Conservation (phyloP, 2,797 vertebrate species). For the Austrolebias charrua region DNA sequence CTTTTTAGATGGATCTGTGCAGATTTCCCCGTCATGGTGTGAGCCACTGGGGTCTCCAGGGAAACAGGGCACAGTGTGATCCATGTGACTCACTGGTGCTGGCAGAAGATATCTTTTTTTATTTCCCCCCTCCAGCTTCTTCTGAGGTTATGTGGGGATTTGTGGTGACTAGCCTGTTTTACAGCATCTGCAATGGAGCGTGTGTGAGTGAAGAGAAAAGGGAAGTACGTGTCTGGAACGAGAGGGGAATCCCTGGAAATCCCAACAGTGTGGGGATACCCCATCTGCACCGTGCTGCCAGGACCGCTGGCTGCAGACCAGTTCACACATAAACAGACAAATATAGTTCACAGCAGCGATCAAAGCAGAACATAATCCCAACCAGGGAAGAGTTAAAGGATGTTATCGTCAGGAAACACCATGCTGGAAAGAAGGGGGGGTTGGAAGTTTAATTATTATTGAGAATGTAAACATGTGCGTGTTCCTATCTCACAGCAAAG, state of each 20-base stretch:
- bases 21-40: conserved; percentile 39
- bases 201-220: conserved; percentile 11
- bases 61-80: conserved; percentile 58
- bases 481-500: conserved; percentile 33
- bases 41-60: conserved; percentile 59
- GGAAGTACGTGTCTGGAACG: conserved; percentile 35
- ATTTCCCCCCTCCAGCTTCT: conserved; percentile 23
- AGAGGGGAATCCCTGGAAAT: conserved; percentile 55
- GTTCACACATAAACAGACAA: conserved; percentile 30
- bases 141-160: conserved; percentile 22
- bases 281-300: conserved; percentile 21
- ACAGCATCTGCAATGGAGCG: background rate
- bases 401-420: conserved; percentile 48
- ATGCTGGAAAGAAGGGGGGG: background rate
- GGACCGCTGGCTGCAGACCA: conserved; percentile 30
- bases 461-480: conserved; percentile 2
- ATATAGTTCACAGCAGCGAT: conserved; percentile 22
- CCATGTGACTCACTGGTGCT: conserved; percentile 28
- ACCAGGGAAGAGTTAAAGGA: background rate
- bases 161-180: conserved; percentile 23
- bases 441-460: conserved; percentile 38
- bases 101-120: conserved; percentile 41
- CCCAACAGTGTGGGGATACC: conserved; percentile 44
- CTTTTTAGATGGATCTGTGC: conserved; percentile 14
- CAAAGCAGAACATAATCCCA: background rate